Evolutionary conservation across 30 jellyfish, hydroid and myxozoan species (phyloP), one percentile per base, ranked within the genome.

Genomic region (Mastigias papua): DNA sequence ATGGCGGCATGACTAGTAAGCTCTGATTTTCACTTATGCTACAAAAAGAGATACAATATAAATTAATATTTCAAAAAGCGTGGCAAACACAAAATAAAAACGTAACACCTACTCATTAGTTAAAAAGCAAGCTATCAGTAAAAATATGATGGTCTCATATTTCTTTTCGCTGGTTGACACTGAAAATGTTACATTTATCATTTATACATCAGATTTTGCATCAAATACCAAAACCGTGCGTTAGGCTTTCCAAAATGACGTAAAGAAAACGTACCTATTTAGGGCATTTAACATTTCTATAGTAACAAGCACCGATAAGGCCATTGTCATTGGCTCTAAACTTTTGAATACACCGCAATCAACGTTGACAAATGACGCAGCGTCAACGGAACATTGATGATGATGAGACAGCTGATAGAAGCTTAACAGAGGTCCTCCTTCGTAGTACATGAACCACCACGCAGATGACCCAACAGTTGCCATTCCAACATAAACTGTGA

Each of bases 371-470:
- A 90, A 96, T 2, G 83, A 28, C 27, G 89, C 86, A 0, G 94
- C 73, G 58, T 87, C 86, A n/a, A 87, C 73, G 27, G 91, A n/a
- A 76, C 99, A 96, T 77, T 96, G 99, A 76, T 92, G 96, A 76
- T 96, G 99, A 83, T 96, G 98, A 1, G 96, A 93, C 20, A 96
- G 90, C 35, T 96, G 99, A 69, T 73, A 90, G 89, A 64, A 96
- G 60, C 90, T 49, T 76, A 96, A 23, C 78, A 86, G 95, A 21
- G 99, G 99, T 19, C 99, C 99, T 22, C 90, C 97, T 70, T 79
- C 97, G 89, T 96, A 92, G 78, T 74, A 96, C 98, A 96, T 90
- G 66, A 90, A 96, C 99, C 99, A 96, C 99, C 99, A 96, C 6
- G 97, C 97, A 16, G 97, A 90, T 8, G 98, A 92, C 0, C 90